phyloP scores from a whole-genome alignment of 2,797 vertebrate genomes.

The Eleutherodactylus coqui region DNA sequence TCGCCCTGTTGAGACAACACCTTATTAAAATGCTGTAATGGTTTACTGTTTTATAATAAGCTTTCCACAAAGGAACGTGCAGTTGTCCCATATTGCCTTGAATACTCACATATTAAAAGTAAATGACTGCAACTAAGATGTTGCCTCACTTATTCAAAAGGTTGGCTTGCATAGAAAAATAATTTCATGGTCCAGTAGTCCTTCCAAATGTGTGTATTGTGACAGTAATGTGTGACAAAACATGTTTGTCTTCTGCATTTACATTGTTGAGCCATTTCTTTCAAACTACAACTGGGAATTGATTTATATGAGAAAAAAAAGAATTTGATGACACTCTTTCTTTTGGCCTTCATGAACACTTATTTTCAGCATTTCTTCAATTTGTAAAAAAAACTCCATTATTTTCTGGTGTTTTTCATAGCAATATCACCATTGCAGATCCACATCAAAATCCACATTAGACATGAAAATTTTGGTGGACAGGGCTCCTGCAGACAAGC shows the following conservation, averaged over 20 bases:
- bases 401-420: too few species aligned
- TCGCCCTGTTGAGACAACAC: too few species aligned
- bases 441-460: too few species aligned
- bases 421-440: too few species aligned
- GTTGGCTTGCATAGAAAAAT: background rate
- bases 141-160: background rate
- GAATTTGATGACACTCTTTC: too few species aligned
- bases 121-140: background rate
- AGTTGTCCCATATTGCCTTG: background rate
- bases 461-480: too few species aligned
- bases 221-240: background rate
- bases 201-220: background rate
- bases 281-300: background rate
- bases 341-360: too few species aligned
- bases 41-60: background rate
- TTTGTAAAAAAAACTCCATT: too few species aligned
- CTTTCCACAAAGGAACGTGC: background rate
- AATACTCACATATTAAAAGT: background rate
- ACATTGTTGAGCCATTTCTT: background rate
- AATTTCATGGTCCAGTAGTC: slow-evolving; percentile 12
- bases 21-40: too few species aligned
- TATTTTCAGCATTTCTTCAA: too few species aligned
- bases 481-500: too few species aligned
- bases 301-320: too few species aligned
- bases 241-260: background rate